Percentiles rank a stretch among this genome's conserved stretches.
Conservation (phyloP, 2,888 invertebrate genomes). For the Drosophila ezoana region DNA sequence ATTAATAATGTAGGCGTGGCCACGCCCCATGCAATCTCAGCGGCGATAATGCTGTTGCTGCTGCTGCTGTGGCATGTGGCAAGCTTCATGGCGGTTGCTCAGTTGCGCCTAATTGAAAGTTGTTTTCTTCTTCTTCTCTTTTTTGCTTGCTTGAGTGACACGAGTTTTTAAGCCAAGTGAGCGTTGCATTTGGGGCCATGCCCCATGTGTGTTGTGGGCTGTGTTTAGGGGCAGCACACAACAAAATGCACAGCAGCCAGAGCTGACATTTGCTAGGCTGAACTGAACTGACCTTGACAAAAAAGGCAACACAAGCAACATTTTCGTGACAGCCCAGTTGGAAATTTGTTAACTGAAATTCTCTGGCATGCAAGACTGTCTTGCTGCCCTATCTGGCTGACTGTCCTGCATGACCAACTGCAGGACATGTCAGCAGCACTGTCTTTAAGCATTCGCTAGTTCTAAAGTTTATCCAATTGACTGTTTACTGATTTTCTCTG, state of each 20-base stretch:
- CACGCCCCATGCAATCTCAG: conserved; percentile 11
- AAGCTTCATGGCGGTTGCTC: conserved; percentile 11
- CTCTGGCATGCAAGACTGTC: neutral
- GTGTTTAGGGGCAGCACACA: neutral
- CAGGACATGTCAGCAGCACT: too few species aligned
- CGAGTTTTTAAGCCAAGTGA: conserved; percentile 51
- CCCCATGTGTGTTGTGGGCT: neutral
- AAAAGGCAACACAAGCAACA: conserved; percentile 10
- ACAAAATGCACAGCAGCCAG: conserved; percentile 38
- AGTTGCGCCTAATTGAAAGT: conserved; percentile 53
- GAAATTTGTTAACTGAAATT: conserved; percentile 1
- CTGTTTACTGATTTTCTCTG: neutral
- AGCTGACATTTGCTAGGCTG: conserved; percentile 20
- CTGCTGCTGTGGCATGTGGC: neutral
- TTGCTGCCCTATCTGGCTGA: neutral
- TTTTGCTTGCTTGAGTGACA: conserved; percentile 29
- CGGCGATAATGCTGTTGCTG: conserved; percentile 1
- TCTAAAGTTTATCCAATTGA: too few species aligned
- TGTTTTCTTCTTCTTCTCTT: conserved; percentile 17
- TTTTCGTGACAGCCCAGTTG: conserved; percentile 11
- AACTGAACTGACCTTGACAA: conserved; percentile 65
- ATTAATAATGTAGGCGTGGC: conserved; percentile 30
- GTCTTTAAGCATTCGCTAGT: too few species aligned
- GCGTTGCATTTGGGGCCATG: conserved; percentile 11
- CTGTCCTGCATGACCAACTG: neutral